Evolutionary conservation across 2,113 vertebrate genomes (phyloP).

Genomic region (Apistogramma diplotaenia): DNA sequence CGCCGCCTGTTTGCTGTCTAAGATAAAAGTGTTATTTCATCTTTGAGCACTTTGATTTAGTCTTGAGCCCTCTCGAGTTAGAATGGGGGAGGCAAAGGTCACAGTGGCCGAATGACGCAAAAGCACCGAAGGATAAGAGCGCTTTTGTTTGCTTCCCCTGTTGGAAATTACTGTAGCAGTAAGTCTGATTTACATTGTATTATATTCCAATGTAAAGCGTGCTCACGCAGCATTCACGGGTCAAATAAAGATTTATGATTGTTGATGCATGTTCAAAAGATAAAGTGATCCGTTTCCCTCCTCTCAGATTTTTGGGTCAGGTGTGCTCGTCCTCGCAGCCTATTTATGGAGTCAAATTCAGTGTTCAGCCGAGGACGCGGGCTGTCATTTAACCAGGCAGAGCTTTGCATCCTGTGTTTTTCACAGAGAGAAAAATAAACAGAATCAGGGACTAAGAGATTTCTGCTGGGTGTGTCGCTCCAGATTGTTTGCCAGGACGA

Average conservation of each 20-base stretch:
- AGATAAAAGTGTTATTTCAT: conserved; percentile 26
- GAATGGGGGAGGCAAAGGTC: background rate
- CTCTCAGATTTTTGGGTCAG: background rate
- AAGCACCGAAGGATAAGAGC: background rate
- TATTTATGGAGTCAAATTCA: conserved; percentile 12
- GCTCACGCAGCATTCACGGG: background rate
- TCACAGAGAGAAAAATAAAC: conserved; percentile 8
- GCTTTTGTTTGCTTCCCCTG: background rate
- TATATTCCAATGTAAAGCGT: background rate
- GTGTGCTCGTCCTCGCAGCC: background rate
- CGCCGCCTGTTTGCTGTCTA: background rate
- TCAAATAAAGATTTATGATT: background rate
- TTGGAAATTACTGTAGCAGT: background rate
- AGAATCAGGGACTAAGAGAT: conserved; percentile 1
- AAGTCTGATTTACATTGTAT: background rate
- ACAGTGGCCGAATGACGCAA: background rate
- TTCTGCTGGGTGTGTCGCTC: conserved; percentile 37
- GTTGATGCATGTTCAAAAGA: background rate
- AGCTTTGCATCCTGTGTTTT: conserved; percentile 8
- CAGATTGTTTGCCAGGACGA: conserved; percentile 47
- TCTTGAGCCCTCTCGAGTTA: background rate
- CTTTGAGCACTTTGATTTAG: background rate
- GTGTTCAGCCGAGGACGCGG: background rate
- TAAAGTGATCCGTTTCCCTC: background rate
- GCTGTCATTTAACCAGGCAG: conserved; percentile 25